These are phyloP conservation scores for Tanytarsus gracilentus DNA, from an alignment of 2,888 invertebrate genomes.

Conservation along the genomic window DNA sequence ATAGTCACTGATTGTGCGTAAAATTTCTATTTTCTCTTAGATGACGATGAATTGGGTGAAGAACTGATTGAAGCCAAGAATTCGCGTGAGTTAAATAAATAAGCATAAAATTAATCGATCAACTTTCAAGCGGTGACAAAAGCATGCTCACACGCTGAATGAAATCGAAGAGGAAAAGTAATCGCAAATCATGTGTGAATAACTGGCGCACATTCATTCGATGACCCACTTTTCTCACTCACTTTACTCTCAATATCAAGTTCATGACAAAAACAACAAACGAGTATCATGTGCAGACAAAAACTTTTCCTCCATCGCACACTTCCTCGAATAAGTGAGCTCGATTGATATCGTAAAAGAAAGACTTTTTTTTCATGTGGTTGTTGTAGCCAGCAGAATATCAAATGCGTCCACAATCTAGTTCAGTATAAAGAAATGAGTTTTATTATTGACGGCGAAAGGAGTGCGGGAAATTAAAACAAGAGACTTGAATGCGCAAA, in stretches of 20 bases:
- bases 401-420: not conserved
- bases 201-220: slow-evolving; percentile 15
- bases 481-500: not conserved
- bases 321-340: not conserved
- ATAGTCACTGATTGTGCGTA: not conserved
- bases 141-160: too few species aligned
- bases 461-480: too few species aligned
- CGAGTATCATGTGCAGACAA: not conserved
- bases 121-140: slow-evolving; percentile 41
- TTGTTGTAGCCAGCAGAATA: too few species aligned
- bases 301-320: slow-evolving; percentile 6
- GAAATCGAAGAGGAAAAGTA: not conserved
- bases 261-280: slow-evolving; percentile 1
- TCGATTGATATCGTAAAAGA: not conserved
- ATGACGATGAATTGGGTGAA: slow-evolving; percentile 54
- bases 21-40: slow-evolving; percentile 46
- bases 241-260: not conserved
- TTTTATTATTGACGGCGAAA: slow-evolving; percentile 19
- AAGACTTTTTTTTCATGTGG: not conserved
- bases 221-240: slow-evolving; percentile 13
- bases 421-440: not conserved
- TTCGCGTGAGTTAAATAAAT: slow-evolving; percentile 76
- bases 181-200: not conserved
- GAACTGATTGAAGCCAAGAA: slow-evolving; percentile 56
- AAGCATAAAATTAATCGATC: slow-evolving; percentile 41